phyloP scores from a whole-genome alignment of 2,113 vertebrate species.

The Panthera tigris region DNA sequence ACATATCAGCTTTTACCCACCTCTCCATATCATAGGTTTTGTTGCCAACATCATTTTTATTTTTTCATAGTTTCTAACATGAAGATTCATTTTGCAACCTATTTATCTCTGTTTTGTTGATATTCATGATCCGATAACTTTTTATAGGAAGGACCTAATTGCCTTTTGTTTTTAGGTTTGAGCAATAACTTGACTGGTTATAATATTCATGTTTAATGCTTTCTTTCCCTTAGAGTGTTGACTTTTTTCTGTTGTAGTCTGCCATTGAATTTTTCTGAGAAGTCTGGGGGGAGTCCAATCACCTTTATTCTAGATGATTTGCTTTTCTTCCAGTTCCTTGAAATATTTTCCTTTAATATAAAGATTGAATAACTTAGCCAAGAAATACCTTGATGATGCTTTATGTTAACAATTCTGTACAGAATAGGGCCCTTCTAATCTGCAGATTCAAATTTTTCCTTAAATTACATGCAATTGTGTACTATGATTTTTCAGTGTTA shows the following conservation, averaged over 20 bases:
- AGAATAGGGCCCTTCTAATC: neutral
- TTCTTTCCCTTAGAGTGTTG: neutral
- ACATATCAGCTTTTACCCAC: neutral
- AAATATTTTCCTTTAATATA: neutral
- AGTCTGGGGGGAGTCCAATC: neutral
- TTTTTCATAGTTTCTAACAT: neutral
- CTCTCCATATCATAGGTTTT: neutral
- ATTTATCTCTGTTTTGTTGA: neutral
- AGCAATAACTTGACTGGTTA: neutral
- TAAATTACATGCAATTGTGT: neutral
- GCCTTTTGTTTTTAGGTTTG: neutral
- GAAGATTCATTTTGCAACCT: neutral
- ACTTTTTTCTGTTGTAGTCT: neutral
- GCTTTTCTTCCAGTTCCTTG: neutral
- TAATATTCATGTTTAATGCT: neutral
- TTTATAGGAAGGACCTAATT: neutral
- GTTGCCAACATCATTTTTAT: neutral
- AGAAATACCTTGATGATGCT: neutral
- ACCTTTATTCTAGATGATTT: neutral
- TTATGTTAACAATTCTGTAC: neutral
- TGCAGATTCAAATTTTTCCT: neutral
- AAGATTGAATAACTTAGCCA: neutral
- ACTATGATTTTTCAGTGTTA: neutral
- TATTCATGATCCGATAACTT: neutral
- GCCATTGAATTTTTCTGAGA: neutral